Evolutionary conservation across 2,113 vertebrate genomes (phyloP).

Genomic region (Eulemur rufifrons): DNA sequence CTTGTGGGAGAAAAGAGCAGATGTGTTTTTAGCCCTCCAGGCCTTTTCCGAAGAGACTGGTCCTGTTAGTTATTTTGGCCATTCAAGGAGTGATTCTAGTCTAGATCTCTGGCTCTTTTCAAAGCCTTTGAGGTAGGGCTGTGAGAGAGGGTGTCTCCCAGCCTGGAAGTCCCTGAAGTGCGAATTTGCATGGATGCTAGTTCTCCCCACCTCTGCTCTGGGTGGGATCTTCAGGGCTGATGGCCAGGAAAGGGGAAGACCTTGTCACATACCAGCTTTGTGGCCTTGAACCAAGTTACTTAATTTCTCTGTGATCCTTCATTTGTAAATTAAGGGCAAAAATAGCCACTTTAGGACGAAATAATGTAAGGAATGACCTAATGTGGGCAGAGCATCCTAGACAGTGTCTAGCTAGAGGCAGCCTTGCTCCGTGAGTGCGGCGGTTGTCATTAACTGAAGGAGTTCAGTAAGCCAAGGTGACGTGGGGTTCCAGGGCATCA

Average conservation of each 20-base stretch:
- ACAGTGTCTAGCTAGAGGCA: neutral
- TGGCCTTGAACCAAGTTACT: neutral
- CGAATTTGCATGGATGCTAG: accelerated
- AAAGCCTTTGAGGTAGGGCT: neutral
- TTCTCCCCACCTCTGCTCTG: neutral
- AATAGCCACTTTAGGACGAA: neutral
- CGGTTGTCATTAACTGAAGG: neutral
- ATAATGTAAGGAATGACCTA: neutral
- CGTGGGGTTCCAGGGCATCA: neutral
- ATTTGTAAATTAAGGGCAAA: neutral
- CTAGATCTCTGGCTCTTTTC: neutral
- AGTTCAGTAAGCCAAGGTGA: neutral
- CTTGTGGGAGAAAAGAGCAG: neutral
- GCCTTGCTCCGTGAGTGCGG: neutral
- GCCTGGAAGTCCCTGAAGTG: neutral
- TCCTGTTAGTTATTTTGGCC: neutral
- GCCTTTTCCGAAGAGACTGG: neutral
- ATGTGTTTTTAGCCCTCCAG: neutral
- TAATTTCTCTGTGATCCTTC: neutral
- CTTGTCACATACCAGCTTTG: neutral
- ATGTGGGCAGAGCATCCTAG: accelerated
- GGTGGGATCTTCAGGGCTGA: neutral
- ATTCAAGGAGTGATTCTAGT: no score
- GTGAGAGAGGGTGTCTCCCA: neutral
- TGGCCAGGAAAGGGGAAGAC: neutral